Base-by-base conservation (phyloP, 2,113 vertebrate species). In the Tragelaphus scriptus region DNA sequence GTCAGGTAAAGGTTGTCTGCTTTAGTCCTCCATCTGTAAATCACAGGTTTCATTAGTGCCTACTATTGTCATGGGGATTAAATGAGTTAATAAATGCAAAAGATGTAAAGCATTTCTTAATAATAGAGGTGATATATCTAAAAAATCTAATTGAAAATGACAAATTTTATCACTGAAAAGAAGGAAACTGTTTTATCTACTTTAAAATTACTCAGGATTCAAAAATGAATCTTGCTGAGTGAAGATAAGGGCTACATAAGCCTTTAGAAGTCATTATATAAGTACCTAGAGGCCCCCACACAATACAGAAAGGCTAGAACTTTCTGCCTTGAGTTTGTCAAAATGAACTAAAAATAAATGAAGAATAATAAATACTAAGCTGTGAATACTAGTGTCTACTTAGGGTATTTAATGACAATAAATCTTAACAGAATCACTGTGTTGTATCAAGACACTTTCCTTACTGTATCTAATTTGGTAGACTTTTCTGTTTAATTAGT, bases 401-500 rank as follows among this genome's bases (percentile, higher is more conserved):
- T 91, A 47, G n/a, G 61, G 94, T 97, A 97, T 97, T 96, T 95
- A 96, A 96, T 87, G 96, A 96, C 89, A 96, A 96, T 90, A 97
- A 97, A 92, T 94, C 89, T 68, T 93, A 49, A 58, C 95, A 97
- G 89, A 85, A 49, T 65, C 44, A 96, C 56, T 85, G 81, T 68
- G 26, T 94, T 95, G 81, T 96, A 89, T 81, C 92, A 97, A 95
- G 93, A 90, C 44, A 94, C 53, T 97, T 95, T 96, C 80, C 85
- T 94, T 59, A 97, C 93, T 91, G 23, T 87, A 93, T 77, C 82
- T 97, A 95, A 97, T 94, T 94, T 95, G 53, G 79, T 94, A 95
- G 95, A 95, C 58, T 94, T 98, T 94, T 91, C 92, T 94, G 93
- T 95, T 98, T 97, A 97, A 98, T 98, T 97, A 93, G 93, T 97